Evolutionary conservation across 2,888 invertebrate species (phyloP).

Genomic region (Phortica okadai): DNA sequence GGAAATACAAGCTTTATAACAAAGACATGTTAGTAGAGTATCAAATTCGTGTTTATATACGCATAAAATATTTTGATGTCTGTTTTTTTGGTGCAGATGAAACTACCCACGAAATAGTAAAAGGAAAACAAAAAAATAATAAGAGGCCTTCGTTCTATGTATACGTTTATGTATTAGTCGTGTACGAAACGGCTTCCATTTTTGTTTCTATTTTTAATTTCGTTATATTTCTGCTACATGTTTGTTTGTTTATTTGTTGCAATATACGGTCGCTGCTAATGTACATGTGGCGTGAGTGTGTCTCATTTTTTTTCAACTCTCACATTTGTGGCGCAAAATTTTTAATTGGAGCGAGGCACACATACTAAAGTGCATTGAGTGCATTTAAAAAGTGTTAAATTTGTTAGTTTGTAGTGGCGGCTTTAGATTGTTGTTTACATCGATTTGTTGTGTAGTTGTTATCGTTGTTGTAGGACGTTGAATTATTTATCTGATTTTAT

Average conservation of each 20-base stretch:
- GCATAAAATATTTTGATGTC: not conserved
- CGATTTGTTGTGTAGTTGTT: not conserved
- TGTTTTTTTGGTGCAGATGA: not conserved
- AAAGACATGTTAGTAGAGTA: too few relatives aligned
- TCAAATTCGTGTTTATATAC: not conserved
- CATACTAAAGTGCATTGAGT: conserved; percentile 25
- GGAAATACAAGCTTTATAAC: too few relatives aligned
- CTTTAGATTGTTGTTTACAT: not conserved
- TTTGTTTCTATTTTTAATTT: conserved; percentile 32
- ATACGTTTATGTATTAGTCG: conserved; percentile 12
- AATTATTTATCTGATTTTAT: not conserved
- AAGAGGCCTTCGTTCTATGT: conserved; percentile 9
- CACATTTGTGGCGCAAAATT: conserved; percentile 37
- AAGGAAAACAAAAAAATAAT: conserved; percentile 17
- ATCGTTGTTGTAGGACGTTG: not conserved
- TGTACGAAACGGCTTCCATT: conserved; percentile 31
- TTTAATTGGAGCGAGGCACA: conserved; percentile 39
- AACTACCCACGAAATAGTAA: not conserved
- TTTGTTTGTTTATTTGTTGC: conserved; percentile 33
- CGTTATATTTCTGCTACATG: not conserved
- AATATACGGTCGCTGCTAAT: conserved; percentile 49
- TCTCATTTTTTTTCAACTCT: conserved; percentile 54
- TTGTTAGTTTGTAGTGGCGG: conserved; percentile 8
- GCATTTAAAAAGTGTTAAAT: conserved; percentile 23
- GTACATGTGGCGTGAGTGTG: conserved; percentile 57